Evolutionary conservation across 2,888 invertebrate species (phyloP).

Genomic region (Agrilus biguttatus): DNA sequence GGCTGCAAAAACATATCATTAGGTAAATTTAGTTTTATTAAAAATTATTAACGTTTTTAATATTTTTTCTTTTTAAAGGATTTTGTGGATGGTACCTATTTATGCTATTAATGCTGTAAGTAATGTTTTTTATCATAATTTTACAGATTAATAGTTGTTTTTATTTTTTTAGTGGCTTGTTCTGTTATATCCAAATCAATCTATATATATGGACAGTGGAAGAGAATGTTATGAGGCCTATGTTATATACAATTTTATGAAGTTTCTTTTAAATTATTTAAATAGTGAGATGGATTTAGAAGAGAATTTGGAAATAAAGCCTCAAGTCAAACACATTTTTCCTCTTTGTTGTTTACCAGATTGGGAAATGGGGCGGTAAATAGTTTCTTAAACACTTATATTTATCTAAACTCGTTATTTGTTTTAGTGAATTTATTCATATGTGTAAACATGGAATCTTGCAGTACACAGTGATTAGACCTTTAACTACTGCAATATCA

Average conservation of each 20-base stretch:
- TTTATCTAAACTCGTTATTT: not conserved
- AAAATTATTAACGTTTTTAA: slow-evolving; percentile 1
- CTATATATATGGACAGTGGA: slow-evolving; percentile 84
- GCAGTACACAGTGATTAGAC: slow-evolving; percentile 86
- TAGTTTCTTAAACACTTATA: slow-evolving; percentile 1
- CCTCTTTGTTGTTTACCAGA: slow-evolving; percentile 84
- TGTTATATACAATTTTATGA: slow-evolving; percentile 97
- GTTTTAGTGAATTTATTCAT: slow-evolving; percentile 72
- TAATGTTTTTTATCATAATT: slow-evolving; percentile 12
- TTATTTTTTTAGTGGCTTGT: slow-evolving; percentile 60
- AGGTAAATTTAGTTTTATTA: slow-evolving; percentile 37
- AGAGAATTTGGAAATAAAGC: slow-evolving; percentile 62
- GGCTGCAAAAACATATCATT: slow-evolving; percentile 85
- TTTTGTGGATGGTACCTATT: slow-evolving; percentile 96
- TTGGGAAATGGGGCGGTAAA: slow-evolving; percentile 81
- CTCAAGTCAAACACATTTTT: slow-evolving; percentile 78
- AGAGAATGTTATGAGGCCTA: slow-evolving; percentile 96
- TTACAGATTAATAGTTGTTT: not conserved
- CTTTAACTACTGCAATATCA: slow-evolving; percentile 77
- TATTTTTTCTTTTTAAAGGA: slow-evolving; percentile 39
- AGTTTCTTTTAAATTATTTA: slow-evolving; percentile 80
- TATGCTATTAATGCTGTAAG: slow-evolving; percentile 88
- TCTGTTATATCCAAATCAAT: slow-evolving; percentile 68
- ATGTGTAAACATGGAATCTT: slow-evolving; percentile 94
- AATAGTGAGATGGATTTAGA: slow-evolving; percentile 78